Evolutionary conservation across 2,113 vertebrate species (phyloP).

Genomic region (Charina bottae): DNA sequence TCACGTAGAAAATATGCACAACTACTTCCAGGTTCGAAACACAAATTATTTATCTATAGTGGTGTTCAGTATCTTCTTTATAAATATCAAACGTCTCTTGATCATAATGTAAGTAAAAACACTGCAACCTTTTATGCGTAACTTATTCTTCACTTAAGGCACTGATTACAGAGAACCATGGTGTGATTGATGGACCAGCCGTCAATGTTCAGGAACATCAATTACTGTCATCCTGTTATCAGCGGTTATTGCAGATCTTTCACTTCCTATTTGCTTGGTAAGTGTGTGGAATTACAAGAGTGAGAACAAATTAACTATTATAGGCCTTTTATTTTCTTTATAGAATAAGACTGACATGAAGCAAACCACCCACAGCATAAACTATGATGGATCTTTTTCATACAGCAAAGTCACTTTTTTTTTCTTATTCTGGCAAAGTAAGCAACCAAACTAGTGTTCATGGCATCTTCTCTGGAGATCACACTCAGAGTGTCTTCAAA

Average conservation of each 20-base stretch:
- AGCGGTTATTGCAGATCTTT: slow-evolving; percentile 85
- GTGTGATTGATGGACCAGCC: slow-evolving; percentile 72
- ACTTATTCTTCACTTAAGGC: slow-evolving; percentile 71
- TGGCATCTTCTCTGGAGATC: neutral
- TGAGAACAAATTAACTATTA: slow-evolving; percentile 1
- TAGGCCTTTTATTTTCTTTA: slow-evolving; percentile 9
- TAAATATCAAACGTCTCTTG: neutral
- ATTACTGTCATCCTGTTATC: slow-evolving; percentile 86
- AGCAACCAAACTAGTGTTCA: neutral
- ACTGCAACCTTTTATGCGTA: neutral
- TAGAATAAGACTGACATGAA: neutral
- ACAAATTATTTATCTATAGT: neutral
- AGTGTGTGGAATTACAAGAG: slow-evolving; percentile 60
- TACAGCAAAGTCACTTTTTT: neutral
- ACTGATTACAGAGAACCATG: slow-evolving; percentile 73
- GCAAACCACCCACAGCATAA: neutral
- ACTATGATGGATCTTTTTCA: neutral
- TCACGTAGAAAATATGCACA: slow-evolving; percentile 95
- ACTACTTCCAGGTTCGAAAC: slow-evolving; percentile 89
- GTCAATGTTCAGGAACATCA: slow-evolving; percentile 80
- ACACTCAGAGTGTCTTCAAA: neutral
- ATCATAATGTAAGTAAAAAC: neutral
- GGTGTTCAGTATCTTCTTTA: slow-evolving; percentile 18
- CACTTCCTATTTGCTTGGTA: slow-evolving; percentile 88
- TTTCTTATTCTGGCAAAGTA: neutral